Conservation (phyloP, 1,140 invertebrate species). For the Andrena cerasifolii region DNA sequence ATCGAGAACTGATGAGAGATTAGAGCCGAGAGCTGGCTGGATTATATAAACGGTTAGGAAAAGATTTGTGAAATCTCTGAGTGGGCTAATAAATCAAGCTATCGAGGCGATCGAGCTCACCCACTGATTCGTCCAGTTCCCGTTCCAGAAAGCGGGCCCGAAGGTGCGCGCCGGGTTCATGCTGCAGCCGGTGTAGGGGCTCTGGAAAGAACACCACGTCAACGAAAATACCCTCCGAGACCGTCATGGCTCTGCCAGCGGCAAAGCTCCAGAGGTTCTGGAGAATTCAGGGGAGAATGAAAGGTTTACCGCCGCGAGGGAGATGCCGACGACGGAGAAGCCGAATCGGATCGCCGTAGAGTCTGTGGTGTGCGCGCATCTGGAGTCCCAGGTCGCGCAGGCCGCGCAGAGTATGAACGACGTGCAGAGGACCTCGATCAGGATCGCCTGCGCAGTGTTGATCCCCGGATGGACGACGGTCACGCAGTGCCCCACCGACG, state of each 20-base stretch:
- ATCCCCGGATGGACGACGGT: conserved; percentile 83
- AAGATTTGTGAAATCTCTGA: conserved; percentile 12
- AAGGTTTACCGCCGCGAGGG: conserved; percentile 82
- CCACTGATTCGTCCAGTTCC: conserved; percentile 88
- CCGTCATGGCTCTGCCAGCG: too few species aligned
- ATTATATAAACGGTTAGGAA: conserved; percentile 6
- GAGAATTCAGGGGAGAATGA: neutral
- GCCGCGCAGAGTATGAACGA: conserved; percentile 84
- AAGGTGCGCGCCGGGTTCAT: conserved; percentile 92
- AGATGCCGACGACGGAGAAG: conserved; percentile 84
- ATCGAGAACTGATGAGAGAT: neutral
- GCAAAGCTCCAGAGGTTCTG: neutral
- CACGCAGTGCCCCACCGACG: conserved; percentile 82
- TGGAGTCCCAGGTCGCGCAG: conserved; percentile 86
- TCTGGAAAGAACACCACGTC: conserved; percentile 64
- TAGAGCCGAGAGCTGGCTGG: neutral
- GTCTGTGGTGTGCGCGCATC: conserved; percentile 83
- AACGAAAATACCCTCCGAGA: too few species aligned
- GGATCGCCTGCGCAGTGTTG: conserved; percentile 78
- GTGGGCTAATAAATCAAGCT: neutral
- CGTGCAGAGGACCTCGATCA: conserved; percentile 85
- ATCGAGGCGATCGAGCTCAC: conserved; percentile 75
- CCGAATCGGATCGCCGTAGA: conserved; percentile 86
- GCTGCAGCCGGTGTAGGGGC: conserved; percentile 88
- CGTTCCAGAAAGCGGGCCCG: conserved; percentile 88